Conservation (phyloP, 2,888 invertebrate genomes). For the Tuta absoluta region DNA sequence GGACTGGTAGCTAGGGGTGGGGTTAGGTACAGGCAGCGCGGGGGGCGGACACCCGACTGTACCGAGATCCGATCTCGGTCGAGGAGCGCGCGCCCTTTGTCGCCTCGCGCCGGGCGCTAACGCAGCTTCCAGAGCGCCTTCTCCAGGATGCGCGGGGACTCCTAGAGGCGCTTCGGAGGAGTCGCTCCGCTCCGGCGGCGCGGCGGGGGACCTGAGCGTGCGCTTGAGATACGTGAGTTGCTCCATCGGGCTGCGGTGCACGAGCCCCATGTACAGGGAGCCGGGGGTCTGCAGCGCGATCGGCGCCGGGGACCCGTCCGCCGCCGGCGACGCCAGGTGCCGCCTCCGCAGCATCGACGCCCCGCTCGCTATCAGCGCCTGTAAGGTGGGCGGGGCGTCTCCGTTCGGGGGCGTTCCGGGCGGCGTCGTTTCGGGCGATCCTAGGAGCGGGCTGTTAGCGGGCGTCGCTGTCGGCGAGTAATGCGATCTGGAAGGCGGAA, state of each 20-base stretch:
- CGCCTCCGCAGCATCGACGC: constrained; percentile 73
- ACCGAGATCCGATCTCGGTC: constrained; percentile 60
- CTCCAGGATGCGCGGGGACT: constrained; percentile 82
- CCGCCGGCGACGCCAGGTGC: constrained; percentile 80
- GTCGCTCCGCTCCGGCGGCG: constrained; percentile 53
- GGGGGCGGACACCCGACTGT: constrained; percentile 50
- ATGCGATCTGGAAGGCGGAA: constrained; percentile 85
- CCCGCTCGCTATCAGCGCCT: constrained; percentile 78
- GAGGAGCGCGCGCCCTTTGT: constrained; percentile 63
- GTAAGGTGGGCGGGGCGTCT: constrained; percentile 73
- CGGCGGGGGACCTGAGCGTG: constrained; percentile 68
- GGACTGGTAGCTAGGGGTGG: constrained; percentile 55
- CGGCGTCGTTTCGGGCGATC: constrained; percentile 80
- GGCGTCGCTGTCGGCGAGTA: constrained; percentile 93
- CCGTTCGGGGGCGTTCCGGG: constrained; percentile 85
- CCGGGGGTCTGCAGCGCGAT: constrained; percentile 82
- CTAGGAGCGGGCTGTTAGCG: constrained; percentile 89
- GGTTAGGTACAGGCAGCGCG: constrained; percentile 41
- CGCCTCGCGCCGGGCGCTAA: constrained; percentile 66
- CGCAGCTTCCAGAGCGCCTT: constrained; percentile 76
- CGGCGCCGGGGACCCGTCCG: constrained; percentile 83
- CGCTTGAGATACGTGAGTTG: constrained; percentile 88
- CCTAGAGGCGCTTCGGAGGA: constrained; percentile 70
- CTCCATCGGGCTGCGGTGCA: constrained; percentile 88
- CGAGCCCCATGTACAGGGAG: constrained; percentile 82